Percentiles rank a stretch among this genome's conserved stretches.
Conservation (phyloP, 1,140 invertebrate species). For the Apis mellifera region DNA sequence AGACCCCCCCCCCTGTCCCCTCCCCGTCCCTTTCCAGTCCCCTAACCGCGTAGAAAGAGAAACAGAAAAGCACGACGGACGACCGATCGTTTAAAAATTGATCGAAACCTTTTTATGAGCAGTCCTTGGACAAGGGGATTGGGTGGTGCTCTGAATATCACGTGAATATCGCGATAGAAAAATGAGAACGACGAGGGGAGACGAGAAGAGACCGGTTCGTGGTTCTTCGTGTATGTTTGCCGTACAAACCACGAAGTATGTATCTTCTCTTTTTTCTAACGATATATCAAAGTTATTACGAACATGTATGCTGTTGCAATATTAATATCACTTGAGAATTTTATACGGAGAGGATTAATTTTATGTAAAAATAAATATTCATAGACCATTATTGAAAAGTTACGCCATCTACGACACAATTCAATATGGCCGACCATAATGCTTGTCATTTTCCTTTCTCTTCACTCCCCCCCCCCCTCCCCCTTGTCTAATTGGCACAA, state of each 20-base stretch:
- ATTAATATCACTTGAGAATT: too few relatives aligned
- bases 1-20: background rate
- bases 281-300: background rate
- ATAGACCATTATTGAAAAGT: background rate
- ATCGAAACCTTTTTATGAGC: conserved; percentile 63
- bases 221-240: conserved; percentile 59
- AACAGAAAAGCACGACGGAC: conserved; percentile 27
- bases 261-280: background rate
- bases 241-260: conserved; percentile 56
- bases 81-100: conserved; percentile 63
- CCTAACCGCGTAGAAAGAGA: conserved; percentile 29
- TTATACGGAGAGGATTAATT: too few relatives aligned
- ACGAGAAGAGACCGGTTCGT: conserved; percentile 58
- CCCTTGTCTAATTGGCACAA: background rate
- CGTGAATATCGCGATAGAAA: conserved; percentile 51
- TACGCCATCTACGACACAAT: background rate
- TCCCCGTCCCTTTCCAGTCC: too few relatives aligned
- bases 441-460: background rate
- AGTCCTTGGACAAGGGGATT: conserved; percentile 26
- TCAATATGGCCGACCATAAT: too few relatives aligned
- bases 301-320: too few relatives aligned
- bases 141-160: conserved; percentile 57
- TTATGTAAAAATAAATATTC: too few relatives aligned
- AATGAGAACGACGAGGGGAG: conserved; percentile 13
- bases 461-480: background rate